A percentile compares a stretch with the other conserved stretches of the same genome.
phyloP scores from a whole-genome alignment of 1,140 invertebrate genomes.

The Atopsyche davidsoni region DNA sequence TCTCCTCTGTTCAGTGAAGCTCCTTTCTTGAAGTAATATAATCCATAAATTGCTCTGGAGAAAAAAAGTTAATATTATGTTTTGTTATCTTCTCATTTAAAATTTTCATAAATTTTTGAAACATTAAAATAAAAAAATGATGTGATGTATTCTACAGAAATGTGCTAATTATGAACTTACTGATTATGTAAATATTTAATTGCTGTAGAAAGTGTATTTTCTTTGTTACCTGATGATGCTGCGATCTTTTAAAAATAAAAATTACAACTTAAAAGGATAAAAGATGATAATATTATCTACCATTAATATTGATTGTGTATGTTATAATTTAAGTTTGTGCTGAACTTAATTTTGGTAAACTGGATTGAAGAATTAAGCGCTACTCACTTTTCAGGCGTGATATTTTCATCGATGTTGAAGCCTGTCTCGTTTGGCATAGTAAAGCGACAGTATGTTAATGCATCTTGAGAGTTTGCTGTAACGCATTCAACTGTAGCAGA shows the following conservation, averaged over 20 bases:
- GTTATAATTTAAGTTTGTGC: too few relatives aligned
- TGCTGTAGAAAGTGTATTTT: too few relatives aligned
- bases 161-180: too few relatives aligned
- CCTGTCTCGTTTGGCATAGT: constrained; percentile 13
- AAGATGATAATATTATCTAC: background rate
- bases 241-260: too few relatives aligned
- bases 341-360: too few relatives aligned
- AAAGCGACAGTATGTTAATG: constrained; percentile 41
- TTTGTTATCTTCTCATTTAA: background rate
- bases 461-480: constrained; percentile 35
- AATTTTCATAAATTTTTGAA: background rate
- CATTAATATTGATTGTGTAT: background rate
- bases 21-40: constrained; percentile 22
- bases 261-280: constrained; percentile 1
- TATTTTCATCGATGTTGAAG: constrained; percentile 22
- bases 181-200: too few relatives aligned
- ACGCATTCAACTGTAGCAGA: constrained; percentile 36
- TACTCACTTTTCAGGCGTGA: constrained; percentile 20
- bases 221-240: too few relatives aligned
- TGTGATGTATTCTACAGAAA: background rate
- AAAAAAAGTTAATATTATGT: background rate
- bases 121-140: background rate
- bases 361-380: too few relatives aligned
- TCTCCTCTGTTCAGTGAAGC: constrained; percentile 20
- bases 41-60: constrained; percentile 18